Base-by-base conservation (phyloP, 2,888 invertebrate species). In the Tenthredo notha region DNA sequence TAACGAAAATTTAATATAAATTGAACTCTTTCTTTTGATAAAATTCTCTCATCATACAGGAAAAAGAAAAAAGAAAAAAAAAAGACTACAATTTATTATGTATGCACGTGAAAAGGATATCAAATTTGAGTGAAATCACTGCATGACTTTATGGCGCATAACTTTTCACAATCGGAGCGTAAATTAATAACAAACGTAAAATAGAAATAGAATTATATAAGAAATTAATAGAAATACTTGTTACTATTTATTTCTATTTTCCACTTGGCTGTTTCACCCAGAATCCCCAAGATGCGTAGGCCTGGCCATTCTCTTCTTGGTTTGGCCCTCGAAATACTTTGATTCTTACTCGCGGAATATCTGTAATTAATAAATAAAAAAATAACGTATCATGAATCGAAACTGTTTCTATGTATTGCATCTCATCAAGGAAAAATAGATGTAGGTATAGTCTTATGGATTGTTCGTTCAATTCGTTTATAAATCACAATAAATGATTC, bases 301-400 rank as follows among this genome's bases (percentile, higher is more conserved):
- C 80, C 84, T 91, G 87, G 3, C 92, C 93, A 85, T 92, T 85
- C 84, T 88, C 87, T 86, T 91, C 90, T 74, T 90, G 87, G 50
- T 86, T 90, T 25, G 89, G 90, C n/a, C 92, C 91, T n/a, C 93
- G 91, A 87, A 92, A 93, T 6, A 93, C 93, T 86, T 91, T 92
- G 58, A 93, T 91, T 86, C 89, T 92, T 6, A 93, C 91, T 10
- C 92, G 90, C 10, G 92, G 90, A 29, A 89, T 72, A 21, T 91
- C 90, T 89, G 85, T 89, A 80, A 61, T 61, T 0, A 87, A 50
- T 84, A 84, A 25, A 67, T 0, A 12, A 1, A 67, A 9, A 12
- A 0, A 0, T 18, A n/a, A n/a, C n/a, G n/a, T 5, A 33, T 67
- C 2, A 18, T 33, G 7, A 67, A 65, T 65, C 25, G 25, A 65